Base-by-base conservation (phyloP, 1,140 invertebrate species). In the Lasioglossum albipes region DNA sequence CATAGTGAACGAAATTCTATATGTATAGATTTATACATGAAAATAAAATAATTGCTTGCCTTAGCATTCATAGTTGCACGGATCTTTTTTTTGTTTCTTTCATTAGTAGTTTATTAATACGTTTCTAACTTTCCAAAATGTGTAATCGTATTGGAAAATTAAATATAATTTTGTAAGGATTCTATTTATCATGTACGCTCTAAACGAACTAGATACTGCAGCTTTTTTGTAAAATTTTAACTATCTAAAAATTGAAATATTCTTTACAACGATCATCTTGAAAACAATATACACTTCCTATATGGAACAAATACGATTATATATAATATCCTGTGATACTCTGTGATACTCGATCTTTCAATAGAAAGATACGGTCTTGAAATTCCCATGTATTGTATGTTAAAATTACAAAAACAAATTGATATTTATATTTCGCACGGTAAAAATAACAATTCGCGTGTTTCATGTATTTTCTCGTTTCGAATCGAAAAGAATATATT, bases 171-270 rank as follows among this genome's bases (percentile, higher is more conserved):
- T 45, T 62, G 41, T 13, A 31, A 61, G 2, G 42, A 62, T 67
- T 67, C 0, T 75, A 57, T 75, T 75, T 27, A 57, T 0, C n/a
- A 75, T 57, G 59, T 66, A 57, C 54, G 5, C 66, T n/a, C 66
- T 42, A 18, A 67, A 54, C 2, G 41, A 41, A 54, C 22, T 41
- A 22, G 2, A 54, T 41, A 36, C n/a, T 61, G 9, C 7, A 2
- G 22, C 13, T 31, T 13, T 31, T 27, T 41, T 41, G 7, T 45
- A 7, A 16, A 59, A 7, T 68, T 45, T 59, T 18, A 45, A 68
- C 41, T 76, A 9, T 7, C n/a, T n/a, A 54, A 41, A 75, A 75
- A 69, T 31, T 77, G 41, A 41, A 77, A 77, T 77, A 49, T 22
- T 62, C 2, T 36, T 27, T 20, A 27, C 42, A 4, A 42, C 9